Base-by-base conservation (phyloP, 1,140 invertebrate genomes). In the Drosophila aff. region DNA sequence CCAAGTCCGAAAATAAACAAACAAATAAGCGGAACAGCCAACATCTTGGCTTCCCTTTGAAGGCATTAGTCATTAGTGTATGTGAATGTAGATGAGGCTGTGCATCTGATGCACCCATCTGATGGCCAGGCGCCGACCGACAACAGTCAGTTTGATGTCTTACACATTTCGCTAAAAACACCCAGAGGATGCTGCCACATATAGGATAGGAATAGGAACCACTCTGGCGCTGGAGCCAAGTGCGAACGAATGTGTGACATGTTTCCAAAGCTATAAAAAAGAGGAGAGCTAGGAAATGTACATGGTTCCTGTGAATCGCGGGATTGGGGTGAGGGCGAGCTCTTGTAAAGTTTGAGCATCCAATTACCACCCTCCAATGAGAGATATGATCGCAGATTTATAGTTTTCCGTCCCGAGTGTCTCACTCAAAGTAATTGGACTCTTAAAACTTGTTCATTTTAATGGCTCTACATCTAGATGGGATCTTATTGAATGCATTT, bases 1-100 rank as follows among this genome's bases (percentile, higher is more conserved):
- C 53, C 46, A 10, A 50, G 66, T 73, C 53, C 69, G 73, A 89
- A 89, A 89, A 89, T 89, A 89, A 89, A 89, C 69, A 87, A 87
- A 84, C 69, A 87, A 78, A 83, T 62, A 61, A 59, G 52, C 80
- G 53, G 66, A 81, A 72, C 79, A 65, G 49, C 28, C 68, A 79
- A 71, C 79, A 82, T 63, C 79, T 72, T 81, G 66, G 74, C 65
- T 79, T 68, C 40, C 43, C 67, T 87, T 83, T 84, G 84, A 89
- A 75, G 77, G 79, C 72, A 87, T 72, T 69, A 87, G 84, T 81
- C 73, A 86, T 86, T 89, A 87, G 80, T 80, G 69, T 28, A 23
- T 26, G 23, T 49, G 57, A 46, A 62, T 52, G 52, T 16, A 53
- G 46, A 58, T 81, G 66, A 59, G 60, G 73, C 58, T 67, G 53